Evolutionary conservation across 2,113 vertebrate genomes (phyloP).

Genomic region (Rhinolophus sinicus): DNA sequence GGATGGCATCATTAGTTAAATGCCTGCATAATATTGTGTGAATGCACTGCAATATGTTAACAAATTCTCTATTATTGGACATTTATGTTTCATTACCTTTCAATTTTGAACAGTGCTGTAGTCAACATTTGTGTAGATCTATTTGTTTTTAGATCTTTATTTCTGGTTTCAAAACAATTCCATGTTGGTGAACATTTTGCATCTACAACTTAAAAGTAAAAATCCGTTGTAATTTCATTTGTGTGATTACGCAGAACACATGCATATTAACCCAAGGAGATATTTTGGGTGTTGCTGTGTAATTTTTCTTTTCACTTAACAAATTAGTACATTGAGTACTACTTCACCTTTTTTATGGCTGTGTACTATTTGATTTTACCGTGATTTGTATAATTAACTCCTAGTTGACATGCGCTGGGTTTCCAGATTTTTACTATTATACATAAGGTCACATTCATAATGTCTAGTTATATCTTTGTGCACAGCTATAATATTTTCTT

Average conservation of each 20-base stretch:
- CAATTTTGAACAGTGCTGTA: background rate
- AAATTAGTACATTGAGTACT: background rate
- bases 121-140: background rate
- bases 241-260: background rate
- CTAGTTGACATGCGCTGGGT: background rate
- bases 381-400: background rate
- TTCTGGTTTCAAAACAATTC: constrained; percentile 32
- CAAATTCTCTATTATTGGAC: background rate
- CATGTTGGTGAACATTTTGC: background rate
- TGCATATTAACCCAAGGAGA: background rate
- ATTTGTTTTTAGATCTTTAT: constrained; percentile 11
- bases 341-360: background rate
- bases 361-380: background rate
- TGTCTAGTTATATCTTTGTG: background rate
- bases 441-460: background rate
- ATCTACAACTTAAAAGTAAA: constrained; percentile 20
- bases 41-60: background rate
- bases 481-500: background rate
- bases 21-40: background rate
- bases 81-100: constrained; percentile 20
- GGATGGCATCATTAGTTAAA: background rate
- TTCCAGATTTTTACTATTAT: background rate
- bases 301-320: background rate
- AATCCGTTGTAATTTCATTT: background rate
- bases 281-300: background rate